Base-by-base conservation (phyloP, 2,797 vertebrate species). In the Naso thynnoides region DNA sequence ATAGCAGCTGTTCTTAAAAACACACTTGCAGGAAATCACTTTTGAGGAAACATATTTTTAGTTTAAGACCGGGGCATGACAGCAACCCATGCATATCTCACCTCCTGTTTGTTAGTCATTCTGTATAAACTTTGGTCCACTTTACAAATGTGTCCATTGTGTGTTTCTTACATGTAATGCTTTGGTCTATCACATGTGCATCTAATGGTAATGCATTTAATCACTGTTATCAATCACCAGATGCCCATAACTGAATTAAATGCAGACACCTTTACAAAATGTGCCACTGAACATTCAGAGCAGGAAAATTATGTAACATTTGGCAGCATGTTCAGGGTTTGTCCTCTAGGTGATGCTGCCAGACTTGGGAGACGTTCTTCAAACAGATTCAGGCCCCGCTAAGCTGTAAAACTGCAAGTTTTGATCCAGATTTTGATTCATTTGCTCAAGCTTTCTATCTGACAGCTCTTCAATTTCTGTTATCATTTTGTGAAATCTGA, bases 11-110 rank as follows among this genome's bases (percentile, higher is more conserved):
- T 60, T 58, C 47, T 68, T 2, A 13, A 56, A 61, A 55, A 44
- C 19, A 38, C 1, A 14, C 58, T 33, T 44, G 50, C 60, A 89
- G 86, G 91, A 91, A 88, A 85, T 91, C 45, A 76, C 42, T 31
- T 33, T 18, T 6, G 21, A 4, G 6, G n/a, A 19, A 49, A 44
- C 26, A 31, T 6, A 23, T 56, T 54, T 52, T 65, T n/a, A 24
- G 6, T 31, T 42, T 9, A 49, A 45, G 45, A 54, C 27, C 65
- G 47, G 23, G 48, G 57, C 60, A 39, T 1, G 5, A 36, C 10
- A 50, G 13, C 24, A 33, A 13, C 5, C 33, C n/a, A 10, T 26
- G 2, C 27, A n/a, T 7, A 33, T 33, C 31, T 33, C 9, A 33
- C 31, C 9, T 10, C 33, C 10, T 39, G 31, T 31, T 39, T 18